Conservation (phyloP, 2,113 vertebrate species). For the Mixornis gularis region DNA sequence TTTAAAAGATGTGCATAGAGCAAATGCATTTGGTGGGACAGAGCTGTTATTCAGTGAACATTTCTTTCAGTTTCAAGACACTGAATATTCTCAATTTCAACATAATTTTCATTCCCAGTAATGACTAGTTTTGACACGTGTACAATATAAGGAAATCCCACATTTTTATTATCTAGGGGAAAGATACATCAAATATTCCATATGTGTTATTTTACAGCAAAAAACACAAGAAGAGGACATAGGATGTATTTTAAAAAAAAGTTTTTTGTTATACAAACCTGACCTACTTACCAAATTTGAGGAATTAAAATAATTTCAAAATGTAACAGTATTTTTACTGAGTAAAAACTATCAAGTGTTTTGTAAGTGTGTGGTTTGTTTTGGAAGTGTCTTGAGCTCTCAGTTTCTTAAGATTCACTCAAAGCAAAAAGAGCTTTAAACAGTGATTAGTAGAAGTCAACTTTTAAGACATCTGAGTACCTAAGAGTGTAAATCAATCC, state of each 20-base stretch:
- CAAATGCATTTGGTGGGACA: rapidly evolving
- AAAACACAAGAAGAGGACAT: neutral
- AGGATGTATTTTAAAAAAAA: neutral
- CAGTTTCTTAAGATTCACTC: neutral
- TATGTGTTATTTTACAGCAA: neutral
- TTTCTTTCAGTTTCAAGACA: neutral
- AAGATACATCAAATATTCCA: rapidly evolving
- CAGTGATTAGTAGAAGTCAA: neutral
- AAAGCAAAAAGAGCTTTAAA: neutral
- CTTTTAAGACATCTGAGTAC: neutral
- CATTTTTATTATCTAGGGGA: neutral
- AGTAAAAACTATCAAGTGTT: neutral
- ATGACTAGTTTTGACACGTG: neutral
- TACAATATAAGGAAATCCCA: neutral
- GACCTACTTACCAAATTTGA: neutral
- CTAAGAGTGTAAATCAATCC: neutral
- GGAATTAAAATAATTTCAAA: neutral
- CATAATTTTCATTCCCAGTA: neutral
- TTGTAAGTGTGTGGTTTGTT: neutral
- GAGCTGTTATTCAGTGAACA: neutral
- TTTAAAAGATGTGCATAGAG: neutral
- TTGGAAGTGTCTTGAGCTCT: neutral
- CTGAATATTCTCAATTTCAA: neutral
- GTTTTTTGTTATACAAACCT: neutral
- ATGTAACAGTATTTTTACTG: neutral